Percentiles rank a stretch among this genome's conserved stretches.
Conservation (phyloP, 2,113 vertebrate genomes). For the Marmota monax region DNA sequence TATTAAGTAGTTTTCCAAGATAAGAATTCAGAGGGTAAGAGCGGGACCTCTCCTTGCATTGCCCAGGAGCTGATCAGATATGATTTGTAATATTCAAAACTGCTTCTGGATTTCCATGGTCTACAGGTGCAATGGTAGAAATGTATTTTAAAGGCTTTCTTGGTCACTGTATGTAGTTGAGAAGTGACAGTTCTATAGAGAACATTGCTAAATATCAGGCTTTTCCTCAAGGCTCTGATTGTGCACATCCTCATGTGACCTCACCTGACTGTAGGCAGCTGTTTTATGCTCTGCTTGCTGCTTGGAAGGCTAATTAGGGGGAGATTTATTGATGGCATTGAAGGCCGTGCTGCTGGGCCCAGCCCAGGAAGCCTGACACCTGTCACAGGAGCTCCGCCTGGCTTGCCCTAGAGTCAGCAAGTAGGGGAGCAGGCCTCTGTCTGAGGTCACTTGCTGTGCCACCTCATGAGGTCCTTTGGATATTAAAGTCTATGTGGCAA, state of each 20-base stretch:
- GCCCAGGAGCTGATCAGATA: not conserved
- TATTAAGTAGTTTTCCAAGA: not conserved
- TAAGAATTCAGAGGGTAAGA: not conserved
- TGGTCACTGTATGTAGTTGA: not conserved
- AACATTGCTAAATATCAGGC: not conserved
- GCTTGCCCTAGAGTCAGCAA: not conserved
- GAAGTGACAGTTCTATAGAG: not conserved
- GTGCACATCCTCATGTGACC: not conserved
- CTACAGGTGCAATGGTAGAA: too few relatives aligned
- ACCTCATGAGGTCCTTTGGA: not conserved
- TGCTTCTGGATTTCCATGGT: not conserved
- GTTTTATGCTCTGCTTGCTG: not conserved
- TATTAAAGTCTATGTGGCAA: not conserved
- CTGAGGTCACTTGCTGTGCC: not conserved
- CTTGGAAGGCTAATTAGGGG: conserved; percentile 11
- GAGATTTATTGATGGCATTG: conserved; percentile 1
- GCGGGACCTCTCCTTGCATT: too few relatives aligned
- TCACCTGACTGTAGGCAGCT: not conserved
- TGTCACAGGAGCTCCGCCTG: accelerated
- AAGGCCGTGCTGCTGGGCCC: not conserved
- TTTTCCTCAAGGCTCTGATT: not conserved
- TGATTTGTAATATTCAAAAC: not conserved
- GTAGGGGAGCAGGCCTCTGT: not conserved
- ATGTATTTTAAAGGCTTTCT: not conserved
- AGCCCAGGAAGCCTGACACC: not conserved